Conservation (phyloP, 2,113 vertebrate species). For the Calcarius ornatus region DNA sequence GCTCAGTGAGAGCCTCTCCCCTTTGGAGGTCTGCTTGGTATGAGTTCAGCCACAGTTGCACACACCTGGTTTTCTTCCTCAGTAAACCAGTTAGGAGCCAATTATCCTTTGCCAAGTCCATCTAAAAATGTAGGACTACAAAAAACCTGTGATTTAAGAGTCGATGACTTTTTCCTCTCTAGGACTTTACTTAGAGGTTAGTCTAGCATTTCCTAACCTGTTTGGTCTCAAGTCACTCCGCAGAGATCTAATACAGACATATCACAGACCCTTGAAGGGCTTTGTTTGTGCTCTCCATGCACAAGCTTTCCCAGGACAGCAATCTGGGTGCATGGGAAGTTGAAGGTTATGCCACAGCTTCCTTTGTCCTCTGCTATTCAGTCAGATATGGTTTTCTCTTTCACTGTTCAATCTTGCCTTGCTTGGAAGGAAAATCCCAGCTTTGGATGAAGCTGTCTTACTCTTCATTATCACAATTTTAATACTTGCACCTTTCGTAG, state of each 20-base stretch:
- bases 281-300: neutral
- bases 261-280: neutral
- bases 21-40: neutral
- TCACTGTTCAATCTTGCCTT: neutral
- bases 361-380: neutral
- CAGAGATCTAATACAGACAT: neutral
- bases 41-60: neutral
- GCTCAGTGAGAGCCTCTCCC: neutral
- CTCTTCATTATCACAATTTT: neutral
- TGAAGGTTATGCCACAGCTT: neutral
- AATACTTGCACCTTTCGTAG: neutral
- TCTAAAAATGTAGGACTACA: neutral
- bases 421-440: neutral
- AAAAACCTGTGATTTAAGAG: neutral
- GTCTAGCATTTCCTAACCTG: neutral
- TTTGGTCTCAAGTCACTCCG: neutral
- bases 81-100: conserved; percentile 2
- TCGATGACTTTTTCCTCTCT: neutral
- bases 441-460: neutral
- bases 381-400: neutral
- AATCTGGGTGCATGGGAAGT: neutral
- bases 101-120: neutral
- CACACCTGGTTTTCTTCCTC: neutral
- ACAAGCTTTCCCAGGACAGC: neutral
- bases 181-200: neutral